phyloP scores from a whole-genome alignment of 1,140 invertebrate species.

The Drosophila parvula region DNA sequence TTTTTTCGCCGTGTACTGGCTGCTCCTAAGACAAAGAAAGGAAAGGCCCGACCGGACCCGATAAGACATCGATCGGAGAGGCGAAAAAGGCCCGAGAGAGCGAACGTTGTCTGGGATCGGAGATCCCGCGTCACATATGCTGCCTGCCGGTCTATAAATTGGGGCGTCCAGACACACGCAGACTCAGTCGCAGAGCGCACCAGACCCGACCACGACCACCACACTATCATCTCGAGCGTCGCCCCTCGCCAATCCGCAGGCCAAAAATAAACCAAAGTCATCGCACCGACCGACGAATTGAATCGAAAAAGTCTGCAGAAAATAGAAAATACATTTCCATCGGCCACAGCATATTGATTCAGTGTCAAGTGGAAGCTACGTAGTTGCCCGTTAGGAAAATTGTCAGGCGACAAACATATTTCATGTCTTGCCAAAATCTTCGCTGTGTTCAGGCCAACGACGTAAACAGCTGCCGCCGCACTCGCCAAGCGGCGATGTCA shows the following conservation, averaged over 20 bases:
- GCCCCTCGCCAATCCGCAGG: background rate
- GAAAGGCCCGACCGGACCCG: constrained; percentile 52
- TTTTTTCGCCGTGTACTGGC: constrained; percentile 9
- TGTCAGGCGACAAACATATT: constrained; percentile 57
- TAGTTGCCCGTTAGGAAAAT: constrained; percentile 49
- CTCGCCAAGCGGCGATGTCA: constrained; percentile 60
- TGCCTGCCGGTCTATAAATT: constrained; percentile 44
- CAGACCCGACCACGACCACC: constrained; percentile 30
- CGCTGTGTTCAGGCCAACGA: constrained; percentile 44
- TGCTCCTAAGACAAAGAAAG: constrained; percentile 56
- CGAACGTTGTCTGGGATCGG: constrained; percentile 4
- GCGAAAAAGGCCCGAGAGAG: constrained; percentile 17
- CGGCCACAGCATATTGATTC: constrained; percentile 12
- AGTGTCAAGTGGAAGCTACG: constrained; percentile 28
- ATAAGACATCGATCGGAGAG: constrained; percentile 29
- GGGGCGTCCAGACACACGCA: constrained; percentile 38
- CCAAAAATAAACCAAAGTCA: constrained; percentile 62
- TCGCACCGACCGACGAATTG: background rate
- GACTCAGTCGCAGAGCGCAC: constrained; percentile 59
- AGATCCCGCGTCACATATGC: constrained; percentile 25
- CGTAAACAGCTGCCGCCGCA: constrained; percentile 60
- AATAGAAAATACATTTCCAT: constrained; percentile 45
- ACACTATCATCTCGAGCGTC: constrained; percentile 42
- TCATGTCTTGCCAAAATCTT: constrained; percentile 78
- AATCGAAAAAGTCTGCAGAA: constrained; percentile 35